Conservation (phyloP, 1,140 invertebrate species). For the Pectinophora gossypiella region DNA sequence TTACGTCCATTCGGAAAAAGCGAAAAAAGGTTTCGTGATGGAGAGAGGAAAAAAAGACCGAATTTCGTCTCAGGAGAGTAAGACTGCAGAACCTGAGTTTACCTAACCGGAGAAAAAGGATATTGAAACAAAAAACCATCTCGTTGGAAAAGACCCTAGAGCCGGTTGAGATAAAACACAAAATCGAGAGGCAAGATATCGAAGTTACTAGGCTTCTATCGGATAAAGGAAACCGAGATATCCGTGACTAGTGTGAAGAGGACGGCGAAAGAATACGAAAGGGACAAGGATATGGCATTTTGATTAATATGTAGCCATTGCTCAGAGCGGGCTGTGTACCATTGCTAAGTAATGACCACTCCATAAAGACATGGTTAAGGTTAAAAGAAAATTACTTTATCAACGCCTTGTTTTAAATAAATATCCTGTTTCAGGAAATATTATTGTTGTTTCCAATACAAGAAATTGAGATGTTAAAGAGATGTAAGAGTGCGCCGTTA, state of each 20-base stretch:
- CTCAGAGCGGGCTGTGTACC: conserved; percentile 74
- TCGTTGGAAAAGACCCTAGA: background rate
- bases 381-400: conserved; percentile 76
- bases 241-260: conserved; percentile 60
- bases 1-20: conserved; percentile 64
- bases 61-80: conserved; percentile 71
- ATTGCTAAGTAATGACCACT: conserved; percentile 75
- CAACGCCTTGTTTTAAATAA: conserved; percentile 75
- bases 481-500: conserved; percentile 68
- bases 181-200: conserved; percentile 8
- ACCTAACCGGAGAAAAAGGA: conserved; percentile 25
- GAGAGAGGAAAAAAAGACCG: conserved; percentile 63
- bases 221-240: conserved; percentile 44
- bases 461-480: conserved; percentile 69
- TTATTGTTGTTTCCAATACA: conserved; percentile 72
- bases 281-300: conserved; percentile 71
- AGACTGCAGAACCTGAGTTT: conserved; percentile 64
- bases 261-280: conserved; percentile 43
- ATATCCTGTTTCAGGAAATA: conserved; percentile 75
- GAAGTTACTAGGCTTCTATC: conserved; percentile 13
- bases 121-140: background rate
- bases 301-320: conserved; percentile 75
- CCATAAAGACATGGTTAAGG: conserved; percentile 75
- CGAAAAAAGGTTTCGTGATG: conserved; percentile 65
- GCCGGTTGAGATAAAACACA: background rate